Base-by-base conservation (phyloP, 2,797 vertebrate species). In the Erpetoichthys calabaricus region DNA sequence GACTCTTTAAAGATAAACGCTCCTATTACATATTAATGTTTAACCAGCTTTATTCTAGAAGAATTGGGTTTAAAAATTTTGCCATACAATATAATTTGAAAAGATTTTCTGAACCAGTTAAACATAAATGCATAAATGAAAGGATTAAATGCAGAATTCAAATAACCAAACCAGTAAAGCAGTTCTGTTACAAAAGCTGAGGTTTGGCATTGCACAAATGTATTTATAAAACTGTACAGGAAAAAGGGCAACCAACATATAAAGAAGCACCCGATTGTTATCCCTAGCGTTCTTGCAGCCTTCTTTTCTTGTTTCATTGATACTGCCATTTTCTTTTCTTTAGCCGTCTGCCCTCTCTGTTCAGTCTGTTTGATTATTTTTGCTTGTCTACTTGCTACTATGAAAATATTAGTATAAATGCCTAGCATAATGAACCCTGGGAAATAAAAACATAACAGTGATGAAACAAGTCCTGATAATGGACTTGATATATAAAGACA, bases 161-260 rank as follows among this genome's bases (percentile, higher is more conserved):
- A 47, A 61, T 70, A 68, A 43, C 62, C 63, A 5, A 70, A 49
- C 65, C 68, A 70, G 44, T 65, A 59, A 45, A 67, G 51, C 0
- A 10, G 58, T 55, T 69, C 68, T 3, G 53, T 60, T 6, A 67
- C n/a, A 7, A 47, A 7, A 4, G 60, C 49, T 2, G 59, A 56
- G 3, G 54, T 61, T 8, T 52, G 50, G 47, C 62, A 66, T 42
- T 54, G 55, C 45, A 67, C 49, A 57, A 63, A 68, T 5, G 65
- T 60, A 44, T 67, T 57, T 8, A 63, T 56, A 5, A 65, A 53
- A 41, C 63, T 61, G 53, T 51, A 59, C 42, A 67, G 46, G 43
- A 68, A 67, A 60, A 67, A 69, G 1, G 67, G 65, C 47, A 55
- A 59, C 69, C 69, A 71, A 42, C 63, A 71, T 8, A 67, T 42